A percentile compares a stretch with the other conserved stretches of the same genome.
Conservation (phyloP, 2,113 vertebrate genomes). For the Pelusios castaneus region DNA sequence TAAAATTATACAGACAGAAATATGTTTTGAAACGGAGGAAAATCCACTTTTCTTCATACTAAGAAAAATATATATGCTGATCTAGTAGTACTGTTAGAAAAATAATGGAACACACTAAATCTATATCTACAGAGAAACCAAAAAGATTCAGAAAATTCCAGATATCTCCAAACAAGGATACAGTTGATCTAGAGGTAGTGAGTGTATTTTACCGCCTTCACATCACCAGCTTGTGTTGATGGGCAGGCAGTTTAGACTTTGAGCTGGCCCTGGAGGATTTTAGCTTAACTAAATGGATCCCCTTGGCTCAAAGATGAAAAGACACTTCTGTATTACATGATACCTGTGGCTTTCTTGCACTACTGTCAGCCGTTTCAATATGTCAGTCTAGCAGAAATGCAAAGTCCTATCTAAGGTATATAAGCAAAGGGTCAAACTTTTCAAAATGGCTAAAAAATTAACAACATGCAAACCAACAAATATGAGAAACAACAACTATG, state of each 20-base stretch:
- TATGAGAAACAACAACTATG: neutral
- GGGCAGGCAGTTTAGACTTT: slow-evolving; percentile 39
- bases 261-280: slow-evolving; percentile 63
- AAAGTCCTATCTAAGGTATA: neutral
- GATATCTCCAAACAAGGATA: slow-evolving; percentile 18
- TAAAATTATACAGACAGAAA: neutral
- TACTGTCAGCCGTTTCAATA: slow-evolving; percentile 35
- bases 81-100: neutral
- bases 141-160: slow-evolving; percentile 29
- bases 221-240: slow-evolving; percentile 23
- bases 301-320: slow-evolving; percentile 52
- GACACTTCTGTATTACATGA: neutral
- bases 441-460: neutral
- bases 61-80: slow-evolving; percentile 11
- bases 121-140: slow-evolving; percentile 6
- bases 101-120: neutral
- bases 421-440: neutral
- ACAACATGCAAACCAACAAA: neutral
- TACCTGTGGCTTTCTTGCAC: slow-evolving; percentile 13
- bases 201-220: slow-evolving; percentile 41
- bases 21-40: neutral
- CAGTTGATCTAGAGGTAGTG: slow-evolving; percentile 52
- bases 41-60: neutral
- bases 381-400: neutral
- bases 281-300: slow-evolving; percentile 26